A percentile compares a stretch with the other conserved stretches of the same genome.
Conservation (phyloP, 2,888 invertebrate genomes). For the Agonopterix subpropinquella region DNA sequence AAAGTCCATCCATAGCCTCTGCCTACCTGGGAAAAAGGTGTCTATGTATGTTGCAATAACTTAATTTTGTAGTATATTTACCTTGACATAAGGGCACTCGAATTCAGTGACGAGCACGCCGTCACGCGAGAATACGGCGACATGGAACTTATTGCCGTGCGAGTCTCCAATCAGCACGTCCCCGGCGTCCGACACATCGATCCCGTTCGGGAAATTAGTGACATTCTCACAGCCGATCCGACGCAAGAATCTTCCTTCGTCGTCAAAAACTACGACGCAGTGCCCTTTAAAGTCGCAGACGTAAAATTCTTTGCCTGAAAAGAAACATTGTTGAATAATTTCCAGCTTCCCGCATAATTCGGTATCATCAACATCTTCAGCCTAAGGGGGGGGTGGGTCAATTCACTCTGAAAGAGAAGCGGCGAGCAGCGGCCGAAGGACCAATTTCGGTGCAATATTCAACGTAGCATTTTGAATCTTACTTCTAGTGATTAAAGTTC, state of each 20-base stretch:
- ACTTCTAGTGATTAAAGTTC: too few relatives aligned
- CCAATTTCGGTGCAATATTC: too few relatives aligned
- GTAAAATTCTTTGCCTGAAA: slow-evolving; percentile 90
- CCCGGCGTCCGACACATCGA: slow-evolving; percentile 97
- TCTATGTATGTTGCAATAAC: too few relatives aligned
- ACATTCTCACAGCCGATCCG: slow-evolving; percentile 96
- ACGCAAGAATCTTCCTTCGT: slow-evolving; percentile 92
- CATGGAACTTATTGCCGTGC: slow-evolving; percentile 98
- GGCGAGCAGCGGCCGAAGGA: too few relatives aligned
- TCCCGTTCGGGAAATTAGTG: slow-evolving; percentile 98
- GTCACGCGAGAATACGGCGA: slow-evolving; percentile 94
- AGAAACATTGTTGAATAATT: too few relatives aligned
- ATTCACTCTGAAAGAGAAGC: too few relatives aligned
- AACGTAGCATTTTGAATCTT: too few relatives aligned
- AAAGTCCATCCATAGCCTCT: too few relatives aligned
- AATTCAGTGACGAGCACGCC: slow-evolving; percentile 93
- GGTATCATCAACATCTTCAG: too few relatives aligned
- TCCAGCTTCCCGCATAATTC: too few relatives aligned
- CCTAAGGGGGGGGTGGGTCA: too few relatives aligned
- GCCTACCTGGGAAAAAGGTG: too few relatives aligned
- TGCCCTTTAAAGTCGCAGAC: slow-evolving; percentile 99
- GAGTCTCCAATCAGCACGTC: slow-evolving; percentile 98
- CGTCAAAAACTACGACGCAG: slow-evolving; percentile 96
- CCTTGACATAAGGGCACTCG: slow-evolving; percentile 98
- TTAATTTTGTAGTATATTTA: slow-evolving; percentile 36